These are phyloP conservation scores for Siphamia tubifer DNA, from an alignment of 2,113 vertebrate genomes.

Conservation along the genomic window DNA sequence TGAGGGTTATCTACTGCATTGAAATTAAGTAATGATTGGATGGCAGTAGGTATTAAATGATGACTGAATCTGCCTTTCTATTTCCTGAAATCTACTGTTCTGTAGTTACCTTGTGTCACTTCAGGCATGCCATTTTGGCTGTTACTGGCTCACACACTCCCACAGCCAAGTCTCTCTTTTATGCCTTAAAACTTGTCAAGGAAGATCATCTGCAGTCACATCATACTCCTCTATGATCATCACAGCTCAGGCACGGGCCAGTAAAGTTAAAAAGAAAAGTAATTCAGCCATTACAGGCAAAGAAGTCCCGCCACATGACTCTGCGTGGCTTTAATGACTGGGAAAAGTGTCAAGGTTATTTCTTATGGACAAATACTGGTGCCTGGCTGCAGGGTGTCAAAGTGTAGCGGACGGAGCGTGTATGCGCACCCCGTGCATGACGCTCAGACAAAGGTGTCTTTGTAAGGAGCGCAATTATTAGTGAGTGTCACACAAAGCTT, in stretches of 20 bases:
- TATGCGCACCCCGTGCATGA: constrained; percentile 45
- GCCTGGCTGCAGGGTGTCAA: constrained; percentile 49
- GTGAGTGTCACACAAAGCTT: constrained; percentile 35
- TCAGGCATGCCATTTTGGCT: not conserved
- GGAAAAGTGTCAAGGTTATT: constrained; percentile 68
- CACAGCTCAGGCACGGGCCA: not conserved
- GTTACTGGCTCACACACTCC: not conserved
- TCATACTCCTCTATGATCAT: constrained; percentile 15
- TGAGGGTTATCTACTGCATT: constrained; percentile 63
- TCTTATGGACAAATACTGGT: constrained; percentile 55
- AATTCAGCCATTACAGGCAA: not conserved
- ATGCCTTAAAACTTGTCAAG: constrained; percentile 41
- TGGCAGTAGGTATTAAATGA: constrained; percentile 32
- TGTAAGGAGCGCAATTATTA: constrained; percentile 46
- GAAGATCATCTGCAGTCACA: constrained; percentile 30
- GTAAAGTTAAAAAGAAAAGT: not conserved
- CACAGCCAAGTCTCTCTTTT: constrained; percentile 1
- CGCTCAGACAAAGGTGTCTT: constrained; percentile 54
- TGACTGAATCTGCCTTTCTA: constrained; percentile 19
- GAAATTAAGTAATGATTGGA: constrained; percentile 64
- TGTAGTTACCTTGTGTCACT: constrained; percentile 24
- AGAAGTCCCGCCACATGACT: not conserved
- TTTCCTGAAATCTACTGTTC: constrained; percentile 26
- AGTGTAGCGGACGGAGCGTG: constrained; percentile 37
- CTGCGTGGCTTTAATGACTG: constrained; percentile 35